Percentiles rank a stretch among this genome's conserved stretches.
phyloP scores from a whole-genome alignment of 1,140 invertebrate genomes.

The Xylocopa sonorina region DNA sequence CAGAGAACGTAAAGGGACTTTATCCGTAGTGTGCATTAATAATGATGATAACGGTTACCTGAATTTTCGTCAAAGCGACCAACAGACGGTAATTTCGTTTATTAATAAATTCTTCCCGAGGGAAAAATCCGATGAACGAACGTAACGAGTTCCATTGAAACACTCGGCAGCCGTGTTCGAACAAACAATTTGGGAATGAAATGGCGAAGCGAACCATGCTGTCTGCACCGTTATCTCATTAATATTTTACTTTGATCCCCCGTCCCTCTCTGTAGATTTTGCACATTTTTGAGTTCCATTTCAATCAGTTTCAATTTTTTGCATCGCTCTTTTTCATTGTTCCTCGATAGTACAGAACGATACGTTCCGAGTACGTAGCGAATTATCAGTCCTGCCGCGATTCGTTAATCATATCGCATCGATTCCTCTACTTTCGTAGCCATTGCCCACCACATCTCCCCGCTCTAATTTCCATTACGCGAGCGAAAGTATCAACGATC shows the following conservation, averaged over 20 bases:
- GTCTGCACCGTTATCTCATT: too few relatives aligned
- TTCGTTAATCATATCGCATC: too few relatives aligned
- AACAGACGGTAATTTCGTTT: neutral
- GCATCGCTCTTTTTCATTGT: too few relatives aligned
- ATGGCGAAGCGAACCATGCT: neutral
- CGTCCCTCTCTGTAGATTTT: neutral
- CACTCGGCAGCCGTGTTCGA: neutral
- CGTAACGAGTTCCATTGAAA: neutral
- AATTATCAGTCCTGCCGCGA: too few relatives aligned
- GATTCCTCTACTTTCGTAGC: too few relatives aligned
- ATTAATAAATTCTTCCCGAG: conserved; percentile 8
- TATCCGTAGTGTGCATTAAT: neutral
- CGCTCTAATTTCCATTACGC: too few relatives aligned
- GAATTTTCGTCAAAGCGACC: neutral
- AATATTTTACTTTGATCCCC: neutral
- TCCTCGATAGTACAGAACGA: too few relatives aligned
- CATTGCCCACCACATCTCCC: too few relatives aligned
- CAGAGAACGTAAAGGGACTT: neutral
- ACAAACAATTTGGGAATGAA: neutral
- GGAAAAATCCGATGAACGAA: neutral
- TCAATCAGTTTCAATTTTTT: too few relatives aligned
- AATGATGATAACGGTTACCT: neutral
- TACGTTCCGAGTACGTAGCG: too few relatives aligned
- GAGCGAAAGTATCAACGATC: too few relatives aligned
- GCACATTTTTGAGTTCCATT: too few relatives aligned